A percentile compares a stretch with the other conserved stretches of the same genome.
These are phyloP conservation scores for Poeciliopsis occidentalis DNA, from an alignment of 2,113 vertebrate species.

Conservation along the genomic window DNA sequence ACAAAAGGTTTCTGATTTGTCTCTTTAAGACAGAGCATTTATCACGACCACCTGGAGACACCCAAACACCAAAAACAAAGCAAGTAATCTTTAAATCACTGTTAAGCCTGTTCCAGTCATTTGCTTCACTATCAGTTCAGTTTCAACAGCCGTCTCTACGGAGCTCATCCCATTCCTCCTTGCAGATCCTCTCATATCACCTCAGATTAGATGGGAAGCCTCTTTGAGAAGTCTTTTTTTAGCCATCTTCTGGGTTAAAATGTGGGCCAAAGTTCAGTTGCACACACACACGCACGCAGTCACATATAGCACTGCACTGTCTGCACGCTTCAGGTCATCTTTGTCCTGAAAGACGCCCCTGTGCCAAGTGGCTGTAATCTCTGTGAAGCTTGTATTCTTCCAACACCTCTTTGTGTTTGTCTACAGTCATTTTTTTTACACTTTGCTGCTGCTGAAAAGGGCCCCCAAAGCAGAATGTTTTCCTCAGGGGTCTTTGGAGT, in stretches of 20 bases:
- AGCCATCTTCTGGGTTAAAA: background rate
- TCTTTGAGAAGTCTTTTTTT: background rate
- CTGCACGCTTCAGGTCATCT: background rate
- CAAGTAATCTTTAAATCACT: background rate
- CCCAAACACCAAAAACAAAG: background rate
- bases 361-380: background rate
- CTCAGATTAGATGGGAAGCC: background rate
- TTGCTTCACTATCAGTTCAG: background rate
- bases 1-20: too few relatives aligned
- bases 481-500: background rate
- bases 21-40: background rate
- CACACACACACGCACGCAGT: background rate
- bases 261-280: too few relatives aligned
- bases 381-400: background rate
- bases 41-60: background rate
- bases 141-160: background rate
- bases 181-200: background rate
- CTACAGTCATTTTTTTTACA: slow-evolving; percentile 10
- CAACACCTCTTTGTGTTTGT: slow-evolving; percentile 16
- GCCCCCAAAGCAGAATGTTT: background rate
- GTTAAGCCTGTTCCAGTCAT: background rate
- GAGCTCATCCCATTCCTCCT: background rate
- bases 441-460: background rate
- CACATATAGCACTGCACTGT: background rate
- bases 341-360: background rate